Evolutionary conservation across 2,113 vertebrate species (phyloP).

Genomic region (Potamarius usumacintae): DNA sequence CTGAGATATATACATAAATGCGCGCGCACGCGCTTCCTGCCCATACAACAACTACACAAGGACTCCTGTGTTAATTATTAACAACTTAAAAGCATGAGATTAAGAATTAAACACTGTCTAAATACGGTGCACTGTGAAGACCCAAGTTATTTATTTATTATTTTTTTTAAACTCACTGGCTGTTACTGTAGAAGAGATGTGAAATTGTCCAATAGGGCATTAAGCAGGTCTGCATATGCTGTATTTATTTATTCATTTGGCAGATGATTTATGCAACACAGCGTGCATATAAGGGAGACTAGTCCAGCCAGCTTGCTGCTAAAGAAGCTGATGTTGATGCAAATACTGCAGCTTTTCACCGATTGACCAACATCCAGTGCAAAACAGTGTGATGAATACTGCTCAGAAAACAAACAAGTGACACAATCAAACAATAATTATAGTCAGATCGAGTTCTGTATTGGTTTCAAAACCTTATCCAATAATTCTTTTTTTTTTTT

Average conservation of each 20-base stretch:
- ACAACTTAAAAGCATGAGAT: slow-evolving; percentile 24
- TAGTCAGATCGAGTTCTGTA: background rate
- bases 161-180: slow-evolving; percentile 2
- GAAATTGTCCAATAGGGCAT: background rate
- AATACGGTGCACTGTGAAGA: background rate
- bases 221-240: background rate
- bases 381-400: background rate
- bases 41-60: background rate
- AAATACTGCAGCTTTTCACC: background rate
- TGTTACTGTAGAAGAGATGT: background rate
- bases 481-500: background rate
- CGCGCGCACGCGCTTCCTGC: background rate
- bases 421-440: background rate
- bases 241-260: slow-evolving; percentile 11
- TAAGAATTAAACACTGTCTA: slow-evolving; percentile 32
- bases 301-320: background rate
- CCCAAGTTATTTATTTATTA: background rate
- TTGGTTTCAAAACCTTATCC: background rate
- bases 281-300: background rate
- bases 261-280: background rate
- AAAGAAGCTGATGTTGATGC: background rate
- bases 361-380: background rate
- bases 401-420: background rate
- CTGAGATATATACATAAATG: background rate
- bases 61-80: slow-evolving; percentile 25